These are phyloP conservation scores for Crax fasciolata DNA, from an alignment of 2,797 vertebrate species.

Conservation along the genomic window DNA sequence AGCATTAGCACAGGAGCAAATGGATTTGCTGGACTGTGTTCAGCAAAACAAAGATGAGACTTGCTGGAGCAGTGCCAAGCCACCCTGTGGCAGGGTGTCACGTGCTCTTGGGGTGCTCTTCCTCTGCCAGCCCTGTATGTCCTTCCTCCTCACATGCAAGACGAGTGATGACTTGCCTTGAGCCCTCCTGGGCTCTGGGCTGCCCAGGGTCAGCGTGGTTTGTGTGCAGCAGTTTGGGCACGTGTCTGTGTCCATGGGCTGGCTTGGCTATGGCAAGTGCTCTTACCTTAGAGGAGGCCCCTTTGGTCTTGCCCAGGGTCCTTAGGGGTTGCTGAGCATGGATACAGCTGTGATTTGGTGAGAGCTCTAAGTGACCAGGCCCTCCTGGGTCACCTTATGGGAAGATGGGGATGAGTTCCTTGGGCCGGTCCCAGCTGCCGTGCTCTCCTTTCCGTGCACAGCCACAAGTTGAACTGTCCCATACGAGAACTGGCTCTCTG, in stretches of 20 bases:
- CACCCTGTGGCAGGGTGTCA: not conserved
- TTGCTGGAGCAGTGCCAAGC: not conserved
- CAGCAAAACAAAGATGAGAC: not conserved
- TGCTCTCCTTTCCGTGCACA: not conserved
- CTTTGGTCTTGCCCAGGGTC: not conserved
- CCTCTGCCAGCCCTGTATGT: not conserved
- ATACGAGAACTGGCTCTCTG: not conserved
- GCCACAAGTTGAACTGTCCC: not conserved
- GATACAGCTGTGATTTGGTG: not conserved
- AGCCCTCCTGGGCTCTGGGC: not conserved
- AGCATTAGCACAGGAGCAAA: not conserved
- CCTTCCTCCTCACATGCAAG: not conserved
- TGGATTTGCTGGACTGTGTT: not conserved
- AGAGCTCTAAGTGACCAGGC: not conserved
- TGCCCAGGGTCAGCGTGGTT: rapidly evolving
- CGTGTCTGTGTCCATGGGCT: rapidly evolving
- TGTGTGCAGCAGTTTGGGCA: not conserved
- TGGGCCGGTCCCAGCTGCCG: not conserved
- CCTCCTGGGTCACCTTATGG: not conserved
- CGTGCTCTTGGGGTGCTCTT: not conserved
- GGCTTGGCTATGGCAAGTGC: not conserved
- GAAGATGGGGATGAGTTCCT: not conserved
- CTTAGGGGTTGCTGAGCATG: not conserved
- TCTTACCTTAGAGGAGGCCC: not conserved
- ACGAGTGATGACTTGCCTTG: rapidly evolving